Evolutionary conservation across 2,888 invertebrate species (phyloP).

Genomic region (Dione vanillae): DNA sequence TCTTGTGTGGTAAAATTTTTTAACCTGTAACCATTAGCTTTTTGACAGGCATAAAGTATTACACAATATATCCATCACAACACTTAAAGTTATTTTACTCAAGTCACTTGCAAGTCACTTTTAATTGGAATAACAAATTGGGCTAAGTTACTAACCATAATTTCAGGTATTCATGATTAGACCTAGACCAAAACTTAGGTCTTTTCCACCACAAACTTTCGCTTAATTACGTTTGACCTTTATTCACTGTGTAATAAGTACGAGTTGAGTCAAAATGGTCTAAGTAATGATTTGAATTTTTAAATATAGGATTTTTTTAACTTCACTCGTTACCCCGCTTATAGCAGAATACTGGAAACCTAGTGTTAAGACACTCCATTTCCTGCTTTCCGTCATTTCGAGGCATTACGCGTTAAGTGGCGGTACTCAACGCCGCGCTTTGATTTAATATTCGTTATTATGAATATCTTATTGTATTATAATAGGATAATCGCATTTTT

Average conservation of each 20-base stretch:
- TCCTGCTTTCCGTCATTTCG: too few species aligned
- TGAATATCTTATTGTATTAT: too few species aligned
- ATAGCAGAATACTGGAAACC: too few species aligned
- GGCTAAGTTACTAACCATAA: neutral
- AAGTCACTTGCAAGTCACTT: neutral
- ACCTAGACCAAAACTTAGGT: constrained; percentile 2
- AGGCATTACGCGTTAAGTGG: too few species aligned
- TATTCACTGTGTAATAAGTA: constrained; percentile 10
- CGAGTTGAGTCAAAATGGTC: neutral
- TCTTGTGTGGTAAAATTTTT: neutral
- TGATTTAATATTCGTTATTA: too few species aligned
- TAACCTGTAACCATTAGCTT: neutral
- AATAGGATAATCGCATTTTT: too few species aligned
- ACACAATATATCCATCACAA: neutral
- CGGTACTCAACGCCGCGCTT: too few species aligned
- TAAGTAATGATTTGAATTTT: neutral
- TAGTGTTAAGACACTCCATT: too few species aligned
- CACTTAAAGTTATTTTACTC: neutral
- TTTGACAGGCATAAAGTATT: too few species aligned
- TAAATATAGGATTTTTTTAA: too few species aligned
- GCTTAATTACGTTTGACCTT: constrained; percentile 23
- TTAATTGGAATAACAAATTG: neutral
- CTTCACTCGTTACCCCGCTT: too few species aligned
- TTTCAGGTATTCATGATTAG: constrained; percentile 3
- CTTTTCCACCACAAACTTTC: constrained; percentile 6